Evolutionary conservation across 1,140 invertebrate species (phyloP), one percentile per base, ranked within the genome.

Genomic region (Meteorus sp.): DNA sequence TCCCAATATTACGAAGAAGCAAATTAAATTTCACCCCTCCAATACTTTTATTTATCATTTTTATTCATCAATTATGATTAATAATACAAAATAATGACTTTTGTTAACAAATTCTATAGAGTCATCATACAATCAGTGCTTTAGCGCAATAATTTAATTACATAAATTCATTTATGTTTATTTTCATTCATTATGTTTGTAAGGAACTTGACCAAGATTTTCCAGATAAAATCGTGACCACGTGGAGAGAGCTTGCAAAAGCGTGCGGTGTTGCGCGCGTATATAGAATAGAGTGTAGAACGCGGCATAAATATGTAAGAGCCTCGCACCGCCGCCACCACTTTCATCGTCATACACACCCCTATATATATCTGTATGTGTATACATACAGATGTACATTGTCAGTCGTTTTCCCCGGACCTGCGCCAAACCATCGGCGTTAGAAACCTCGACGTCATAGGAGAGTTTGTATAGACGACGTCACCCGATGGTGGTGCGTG

Each of bases 271-370:
- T 70, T 72, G 70, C 64, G 61, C 62, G 65, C 47, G 50, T 45
- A 33, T 56, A 55, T 23, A 56, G 53, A 39, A n/a, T n/a, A n/a
- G 41, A 44, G 54, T 48, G 54, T 67, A 66, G 69, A 70, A 78
- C 70, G 65, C 66, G 71, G 63, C 65, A 78, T 79, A 78, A 78
- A 78, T 79, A 78, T 79, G 75, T 77, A 79, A 78, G 75, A 78
- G 75, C 73, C 52, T 27, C 43, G 51, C 35, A 35, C 48, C 33
- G 33, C 44, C 43, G 43, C 48, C 63, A 6, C 6, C 6, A 33
- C 6, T 6, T 11, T 33, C 29, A 33, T 7, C 6, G 29, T 33
- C 6, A 11, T n/a, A n/a, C n/a, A n/a, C n/a, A n/a, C n/a, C n/a
- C n/a, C n/a, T 33, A 33, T 33, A 39, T 39, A 39, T 39, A 9